Base-by-base conservation (phyloP, 2,113 vertebrate genomes). In the Grammomys dolichurus region DNA sequence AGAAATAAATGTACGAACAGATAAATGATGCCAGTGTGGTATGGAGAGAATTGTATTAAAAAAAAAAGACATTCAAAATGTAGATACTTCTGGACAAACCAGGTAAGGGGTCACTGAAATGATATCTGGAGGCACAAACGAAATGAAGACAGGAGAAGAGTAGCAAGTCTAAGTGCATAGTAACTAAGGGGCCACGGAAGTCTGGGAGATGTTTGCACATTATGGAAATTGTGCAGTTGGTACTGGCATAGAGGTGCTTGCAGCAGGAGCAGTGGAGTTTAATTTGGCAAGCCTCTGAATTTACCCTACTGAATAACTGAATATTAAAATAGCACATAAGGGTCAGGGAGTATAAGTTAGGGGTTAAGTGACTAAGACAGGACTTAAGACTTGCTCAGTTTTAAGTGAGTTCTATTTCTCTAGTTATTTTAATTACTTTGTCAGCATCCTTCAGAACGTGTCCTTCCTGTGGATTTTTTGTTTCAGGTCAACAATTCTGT, bases 401-500 rank as follows among this genome's bases (percentile, higher is more conserved):
- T 97, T 96, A 92, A 97, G 95, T 51, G 73, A 87, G 81, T 77
- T 95, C 90, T 96, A 51, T 95, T 96, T 95, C 75, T 97, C 92
- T 91, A 87, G 96, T 89, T 97, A 95, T 90, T 96, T 97, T 97
- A 96, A 97, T 97, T 97, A 97, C 95, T 96, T 97, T 97, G 92
- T 96, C 96, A 98, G 95, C 90, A 97, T 95, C 90, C 94, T 96
- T 96, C 77, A 93, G 77, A 97, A 96, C 69, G 96, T 31, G 96
- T 95, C 54, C 48, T 97, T 96, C 89, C 95, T 95, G 81, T 85
- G 92, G 81, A 93, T 90, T 97, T 97, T 97, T 97, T 96, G 97
- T 96, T 96, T 97, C 95, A 97, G 97, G 97, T 98, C 97, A 98
- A 97, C 97, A 97, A 94, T 91, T 97, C 93, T 22, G 17, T 92